Evolutionary conservation across 1,140 invertebrate species (phyloP), one percentile per base, ranked within the genome.

Genomic region (Camponotus vicinus): DNA sequence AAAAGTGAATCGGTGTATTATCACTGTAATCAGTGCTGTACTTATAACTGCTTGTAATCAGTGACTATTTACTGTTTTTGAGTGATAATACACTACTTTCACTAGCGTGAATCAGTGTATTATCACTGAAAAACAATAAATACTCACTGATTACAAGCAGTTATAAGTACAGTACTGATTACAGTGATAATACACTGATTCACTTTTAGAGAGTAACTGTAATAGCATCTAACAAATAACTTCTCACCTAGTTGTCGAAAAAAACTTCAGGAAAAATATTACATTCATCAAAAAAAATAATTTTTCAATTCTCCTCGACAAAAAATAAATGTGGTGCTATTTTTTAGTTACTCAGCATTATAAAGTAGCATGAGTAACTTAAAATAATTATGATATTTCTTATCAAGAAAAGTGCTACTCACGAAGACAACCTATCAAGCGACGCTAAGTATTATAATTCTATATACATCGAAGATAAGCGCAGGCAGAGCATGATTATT

Each of bases 401-500:
- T 59, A 15, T 45, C 52, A 34, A 4, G 27, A 13, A 61, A 73
- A 82, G 42, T 8, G 34, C 11, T 73, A 49, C 45, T 73, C 55
- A 61, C 27, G n/a, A 63, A 66, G 40, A 73, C 52, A 21, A 15
- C 4, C 9, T n/a, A 27, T 27, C 27, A 27, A 27, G 27, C 27
- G 1, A 27, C 27, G 27, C 27, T 0, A 27, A 27, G 27, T 11
- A 21, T 21, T n/a, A 42, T 18, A 77, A 75, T 40, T 27, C 27
- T 59, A 21, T 4, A 32, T n/a, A 13, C 9, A 42, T 70, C 21
- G 13, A 27, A 27, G 77, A 40, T 64, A 18, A 59, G 66, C 37
- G 66, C 5, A 18, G 40, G 40, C 32, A 34, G 66, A 42, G 67
- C 18, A 42, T 61, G 79, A 59, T 82, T 82, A 83, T 83, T 83